phyloP scores from a whole-genome alignment of 2,797 vertebrate genomes.

The Eospalax fontanierii region DNA sequence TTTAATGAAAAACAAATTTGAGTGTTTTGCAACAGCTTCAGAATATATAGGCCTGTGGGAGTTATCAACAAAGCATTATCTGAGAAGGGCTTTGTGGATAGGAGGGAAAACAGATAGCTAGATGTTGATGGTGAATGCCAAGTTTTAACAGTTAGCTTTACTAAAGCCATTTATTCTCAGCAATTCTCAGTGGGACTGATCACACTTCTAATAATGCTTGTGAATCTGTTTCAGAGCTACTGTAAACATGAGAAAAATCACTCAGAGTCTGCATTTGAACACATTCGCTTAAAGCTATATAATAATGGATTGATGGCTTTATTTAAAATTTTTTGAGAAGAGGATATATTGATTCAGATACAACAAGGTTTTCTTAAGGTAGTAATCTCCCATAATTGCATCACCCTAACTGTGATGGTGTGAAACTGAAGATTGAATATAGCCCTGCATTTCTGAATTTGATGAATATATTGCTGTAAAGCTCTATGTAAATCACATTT shows the following conservation, averaged over 20 bases:
- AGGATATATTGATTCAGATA: constrained; percentile 77
- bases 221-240: constrained; percentile 66
- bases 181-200: constrained; percentile 73
- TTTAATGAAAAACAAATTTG: constrained; percentile 65
- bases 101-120: constrained; percentile 25
- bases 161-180: constrained; percentile 64
- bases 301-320: constrained; percentile 67
- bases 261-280: constrained; percentile 62
- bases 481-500: constrained; percentile 78
- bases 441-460: constrained; percentile 48
- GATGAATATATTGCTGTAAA: constrained; percentile 66
- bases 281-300: constrained; percentile 34
- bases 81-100: constrained; percentile 30
- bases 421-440: constrained; percentile 59
- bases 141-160: constrained; percentile 65
- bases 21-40: constrained; percentile 53
- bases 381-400: constrained; percentile 64
- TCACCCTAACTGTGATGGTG: constrained; percentile 41
- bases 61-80: constrained; percentile 58
- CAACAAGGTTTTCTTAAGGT: constrained; percentile 70
- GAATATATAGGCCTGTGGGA: constrained; percentile 13
- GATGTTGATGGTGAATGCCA: constrained; percentile 50
- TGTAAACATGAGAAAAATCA: constrained; percentile 64
- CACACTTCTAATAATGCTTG: constrained; percentile 71
- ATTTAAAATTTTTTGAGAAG: constrained; percentile 67